Base-by-base conservation (phyloP, 2,797 vertebrate species). In the Scomberomorus guttatus region DNA sequence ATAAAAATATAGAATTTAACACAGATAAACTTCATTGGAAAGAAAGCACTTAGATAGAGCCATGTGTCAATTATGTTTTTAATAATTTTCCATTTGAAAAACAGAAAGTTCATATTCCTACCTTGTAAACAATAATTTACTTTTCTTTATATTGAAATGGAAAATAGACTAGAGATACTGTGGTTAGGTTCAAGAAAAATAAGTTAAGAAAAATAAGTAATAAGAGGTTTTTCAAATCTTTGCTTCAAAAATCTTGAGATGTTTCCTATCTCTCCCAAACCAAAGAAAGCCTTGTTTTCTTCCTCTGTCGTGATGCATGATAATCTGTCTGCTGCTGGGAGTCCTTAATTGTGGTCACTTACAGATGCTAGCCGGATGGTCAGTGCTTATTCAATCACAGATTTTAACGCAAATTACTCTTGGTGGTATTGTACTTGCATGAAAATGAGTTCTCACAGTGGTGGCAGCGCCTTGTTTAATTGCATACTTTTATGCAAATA, bases 401-500 rank as follows among this genome's bases (percentile, higher is more conserved):
- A 24, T 74, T 57, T 56, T n/a, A 76, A 56, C 51, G 12, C 44
- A 82, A 64, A 79, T 84, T 68, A 44, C 20, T 52, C 58, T 79
- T 29, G n/a, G 29, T 63, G 61, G 71, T 55, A 5, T 1, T 60
- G 59, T 54, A n/a, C 60, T 58, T 58, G 56, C 63, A 81, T 72
- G 32, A 74, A 46, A 84, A 75, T 78, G 22, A 75, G 61, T 42
- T 61, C 32, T 79, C 62, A 54, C 44, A 52, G 48, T 32, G 15
- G 9, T 18, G 24, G 32, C 44, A n/a, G 48, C 15, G 15, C 10
- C 55, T 34, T 20, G 37, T 75, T 72, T 81, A 77, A 86, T 84
- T 75, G 18, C 42, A 80, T 25, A 74, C 46, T 74, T 80, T 50
- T 67, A 84, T 82, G 72, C 56, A 71, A 80, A 82, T 82, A 3